phyloP scores from a whole-genome alignment of 1,140 invertebrate genomes.

The Drosophila mauritiana region DNA sequence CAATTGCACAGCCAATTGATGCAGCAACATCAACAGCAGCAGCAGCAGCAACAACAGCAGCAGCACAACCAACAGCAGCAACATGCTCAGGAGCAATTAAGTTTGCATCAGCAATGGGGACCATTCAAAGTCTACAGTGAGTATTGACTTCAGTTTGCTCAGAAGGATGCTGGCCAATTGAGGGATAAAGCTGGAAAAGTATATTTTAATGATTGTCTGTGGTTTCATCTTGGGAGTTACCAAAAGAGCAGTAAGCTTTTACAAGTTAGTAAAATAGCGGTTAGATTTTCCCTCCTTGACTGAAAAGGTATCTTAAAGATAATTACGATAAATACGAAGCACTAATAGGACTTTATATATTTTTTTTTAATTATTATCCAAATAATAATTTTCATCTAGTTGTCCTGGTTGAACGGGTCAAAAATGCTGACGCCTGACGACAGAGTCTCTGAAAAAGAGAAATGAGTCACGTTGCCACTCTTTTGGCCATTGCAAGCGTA shows the following conservation, averaged over 20 bases:
- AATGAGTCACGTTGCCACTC: slow-evolving; percentile 49
- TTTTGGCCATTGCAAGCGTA: slow-evolving; percentile 5
- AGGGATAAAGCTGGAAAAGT: background rate
- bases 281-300: background rate
- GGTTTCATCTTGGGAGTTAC: background rate
- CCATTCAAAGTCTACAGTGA: slow-evolving; percentile 88
- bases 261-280: background rate
- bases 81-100: slow-evolving; percentile 75
- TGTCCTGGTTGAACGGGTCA: slow-evolving; percentile 27
- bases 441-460: slow-evolving; percentile 35
- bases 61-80: slow-evolving; percentile 67
- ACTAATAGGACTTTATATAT: no score
- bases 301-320: no score
- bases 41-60: slow-evolving; percentile 63
- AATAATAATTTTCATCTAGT: background rate
- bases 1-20: slow-evolving; percentile 79
- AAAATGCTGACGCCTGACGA: slow-evolving; percentile 30
- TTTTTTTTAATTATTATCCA: no score
- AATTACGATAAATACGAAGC: no score
- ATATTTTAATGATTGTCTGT: slow-evolving; percentile 12
- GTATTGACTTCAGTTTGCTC: slow-evolving; percentile 76
- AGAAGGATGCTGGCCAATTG: background rate
- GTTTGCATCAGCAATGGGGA: slow-evolving; percentile 82
- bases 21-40: slow-evolving; percentile 76
- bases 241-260: background rate